Conservation (phyloP, 2,797 vertebrate species). For the Poecilia velifera region DNA sequence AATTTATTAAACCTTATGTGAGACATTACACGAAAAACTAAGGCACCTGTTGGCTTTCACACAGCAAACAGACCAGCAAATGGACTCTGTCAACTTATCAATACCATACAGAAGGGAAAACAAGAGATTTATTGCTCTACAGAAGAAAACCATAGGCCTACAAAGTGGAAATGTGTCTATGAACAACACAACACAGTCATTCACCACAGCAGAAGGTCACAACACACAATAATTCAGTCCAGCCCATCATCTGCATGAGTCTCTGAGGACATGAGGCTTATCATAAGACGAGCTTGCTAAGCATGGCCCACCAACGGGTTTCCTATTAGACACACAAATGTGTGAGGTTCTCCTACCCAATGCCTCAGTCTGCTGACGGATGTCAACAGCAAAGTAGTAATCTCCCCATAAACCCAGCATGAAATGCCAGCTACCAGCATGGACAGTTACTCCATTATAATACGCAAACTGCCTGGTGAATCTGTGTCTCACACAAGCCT, state of each 20-base stretch:
- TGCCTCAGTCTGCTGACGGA: constrained; percentile 21
- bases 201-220: constrained; percentile 9
- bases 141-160: constrained; percentile 11
- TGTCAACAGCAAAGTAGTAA: constrained; percentile 41
- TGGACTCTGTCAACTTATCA: background rate
- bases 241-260: constrained; percentile 53
- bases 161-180: background rate
- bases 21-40: constrained; percentile 33
- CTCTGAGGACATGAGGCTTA: constrained; percentile 59
- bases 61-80: background rate
- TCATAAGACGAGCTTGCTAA: constrained; percentile 40
- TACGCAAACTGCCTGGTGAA: constrained; percentile 18
- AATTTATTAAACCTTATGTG: constrained; percentile 25
- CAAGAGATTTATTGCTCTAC: background rate
- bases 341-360: constrained; percentile 5
- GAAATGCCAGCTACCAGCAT: constrained; percentile 42
- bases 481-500: background rate
- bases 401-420: constrained; percentile 44
- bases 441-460: constrained; percentile 35
- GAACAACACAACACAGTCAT: background rate
- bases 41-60: constrained; percentile 2
- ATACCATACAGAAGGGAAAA: background rate
- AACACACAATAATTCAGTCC: constrained; percentile 43
- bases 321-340: constrained; percentile 49
- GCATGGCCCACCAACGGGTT: constrained; percentile 47